Percentiles rank a stretch among this genome's conserved stretches.
Conservation (phyloP, 2,113 vertebrate genomes). For the Nibea coibor region DNA sequence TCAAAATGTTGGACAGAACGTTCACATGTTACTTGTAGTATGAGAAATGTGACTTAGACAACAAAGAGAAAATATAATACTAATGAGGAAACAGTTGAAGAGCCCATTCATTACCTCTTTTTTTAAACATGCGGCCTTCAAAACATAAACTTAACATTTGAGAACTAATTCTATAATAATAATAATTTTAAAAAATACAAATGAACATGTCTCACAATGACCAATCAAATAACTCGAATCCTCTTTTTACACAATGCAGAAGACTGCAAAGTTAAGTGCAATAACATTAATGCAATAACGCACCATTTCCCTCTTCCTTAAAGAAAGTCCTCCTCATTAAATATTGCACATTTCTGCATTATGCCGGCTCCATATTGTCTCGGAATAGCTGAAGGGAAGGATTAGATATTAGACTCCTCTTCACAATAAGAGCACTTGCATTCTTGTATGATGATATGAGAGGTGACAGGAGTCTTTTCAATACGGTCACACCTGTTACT, state of each 20-base stretch:
- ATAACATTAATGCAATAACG: constrained; percentile 23
- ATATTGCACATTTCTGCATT: constrained; percentile 60
- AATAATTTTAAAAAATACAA: not conserved
- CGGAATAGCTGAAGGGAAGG: constrained; percentile 60
- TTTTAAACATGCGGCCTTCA: not conserved
- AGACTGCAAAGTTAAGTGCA: constrained; percentile 11
- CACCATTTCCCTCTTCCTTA: constrained; percentile 12
- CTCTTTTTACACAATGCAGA: not conserved
- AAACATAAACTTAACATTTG: not conserved
- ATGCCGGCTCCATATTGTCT: constrained; percentile 52
- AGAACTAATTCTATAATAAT: not conserved
- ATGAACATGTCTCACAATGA: not conserved
- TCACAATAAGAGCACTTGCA: constrained; percentile 60
- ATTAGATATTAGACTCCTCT: constrained; percentile 68
- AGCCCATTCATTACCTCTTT: no score
- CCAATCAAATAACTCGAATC: not conserved
- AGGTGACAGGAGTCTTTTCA: constrained; percentile 54
- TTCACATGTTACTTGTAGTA: not conserved
- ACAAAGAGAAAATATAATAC: not conserved
- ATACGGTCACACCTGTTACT: constrained; percentile 59
- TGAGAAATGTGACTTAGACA: not conserved
- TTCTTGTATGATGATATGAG: constrained; percentile 38
- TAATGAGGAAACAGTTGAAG: not conserved
- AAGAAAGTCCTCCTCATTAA: constrained; percentile 45
- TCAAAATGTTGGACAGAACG: not conserved